A percentile compares a stretch with the other conserved stretches of the same genome.
These are phyloP conservation scores for Melanotaenia boesemani DNA, from an alignment of 2,797 vertebrate species.

Conservation along the genomic window DNA sequence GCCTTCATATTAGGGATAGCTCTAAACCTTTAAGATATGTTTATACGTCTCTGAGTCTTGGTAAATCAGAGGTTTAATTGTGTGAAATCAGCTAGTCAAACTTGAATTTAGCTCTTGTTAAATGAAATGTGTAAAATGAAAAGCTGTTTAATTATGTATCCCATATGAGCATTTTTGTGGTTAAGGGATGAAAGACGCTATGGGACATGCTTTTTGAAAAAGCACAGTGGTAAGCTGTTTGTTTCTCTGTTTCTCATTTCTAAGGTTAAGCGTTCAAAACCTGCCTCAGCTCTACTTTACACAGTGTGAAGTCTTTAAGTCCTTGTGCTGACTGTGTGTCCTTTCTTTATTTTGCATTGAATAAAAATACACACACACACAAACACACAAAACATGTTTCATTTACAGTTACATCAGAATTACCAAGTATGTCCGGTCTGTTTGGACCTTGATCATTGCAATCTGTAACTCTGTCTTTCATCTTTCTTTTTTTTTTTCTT, in stretches of 20 bases:
- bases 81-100: neutral
- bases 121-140: neutral
- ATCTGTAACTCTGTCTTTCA: neutral
- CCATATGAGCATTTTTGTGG: neutral
- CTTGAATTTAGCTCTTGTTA: neutral
- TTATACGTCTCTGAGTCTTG: neutral
- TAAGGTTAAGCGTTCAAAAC: constrained; percentile 3
- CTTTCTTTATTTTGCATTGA: neutral
- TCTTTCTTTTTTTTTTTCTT: neutral
- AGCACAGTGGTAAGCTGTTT: neutral
- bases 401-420: neutral
- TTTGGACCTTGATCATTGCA: constrained; percentile 8
- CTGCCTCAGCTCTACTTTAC: constrained; percentile 9
- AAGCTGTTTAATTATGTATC: neutral
- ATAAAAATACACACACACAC: neutral
- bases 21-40: neutral
- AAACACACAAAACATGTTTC: neutral
- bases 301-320: neutral
- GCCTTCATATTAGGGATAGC: neutral
- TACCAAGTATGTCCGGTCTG: neutral
- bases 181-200: neutral
- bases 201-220: neutral
- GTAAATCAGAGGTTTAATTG: neutral
- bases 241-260: neutral
- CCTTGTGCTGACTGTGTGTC: neutral